Evolutionary conservation across 2,888 invertebrate species (phyloP).

Genomic region (Nineta flava): DNA sequence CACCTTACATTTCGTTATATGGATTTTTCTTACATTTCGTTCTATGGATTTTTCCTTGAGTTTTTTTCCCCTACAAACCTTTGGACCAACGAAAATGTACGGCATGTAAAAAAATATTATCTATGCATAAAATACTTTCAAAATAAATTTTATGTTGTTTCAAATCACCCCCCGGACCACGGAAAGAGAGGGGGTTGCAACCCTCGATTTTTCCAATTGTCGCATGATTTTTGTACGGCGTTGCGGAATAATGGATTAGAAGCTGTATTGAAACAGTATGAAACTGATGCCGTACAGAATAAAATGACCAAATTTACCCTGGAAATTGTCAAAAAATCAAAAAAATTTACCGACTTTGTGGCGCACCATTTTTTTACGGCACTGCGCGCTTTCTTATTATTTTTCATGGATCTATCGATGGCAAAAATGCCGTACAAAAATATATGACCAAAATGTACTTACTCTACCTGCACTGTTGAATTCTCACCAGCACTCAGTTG

Average conservation of each 20-base stretch:
- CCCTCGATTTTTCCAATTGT: background rate
- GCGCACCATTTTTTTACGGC: too few species aligned
- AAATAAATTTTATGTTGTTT: constrained; percentile 8
- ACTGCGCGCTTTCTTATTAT: too few species aligned
- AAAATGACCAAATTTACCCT: too few species aligned
- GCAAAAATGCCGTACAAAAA: too few species aligned
- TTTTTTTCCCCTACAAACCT: background rate
- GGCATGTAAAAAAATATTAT: constrained; percentile 3
- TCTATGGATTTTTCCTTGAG: background rate
- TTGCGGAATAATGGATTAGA: background rate
- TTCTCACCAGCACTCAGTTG: too few species aligned
- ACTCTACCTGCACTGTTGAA: too few species aligned
- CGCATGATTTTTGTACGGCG: constrained; percentile 1
- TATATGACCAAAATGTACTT: too few species aligned
- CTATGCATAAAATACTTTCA: constrained; percentile 5
- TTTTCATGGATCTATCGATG: too few species aligned
- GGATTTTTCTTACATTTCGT: constrained; percentile 2
- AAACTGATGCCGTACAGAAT: too few species aligned
- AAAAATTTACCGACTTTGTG: too few species aligned
- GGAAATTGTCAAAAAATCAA: too few species aligned
- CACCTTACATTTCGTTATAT: constrained; percentile 2
- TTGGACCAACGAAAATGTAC: background rate
- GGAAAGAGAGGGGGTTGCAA: constrained; percentile 4
- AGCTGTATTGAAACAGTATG: background rate
- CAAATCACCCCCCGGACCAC: constrained; percentile 5